Base-by-base conservation (phyloP, 2,797 vertebrate genomes). In the Cichlasoma orientale region DNA sequence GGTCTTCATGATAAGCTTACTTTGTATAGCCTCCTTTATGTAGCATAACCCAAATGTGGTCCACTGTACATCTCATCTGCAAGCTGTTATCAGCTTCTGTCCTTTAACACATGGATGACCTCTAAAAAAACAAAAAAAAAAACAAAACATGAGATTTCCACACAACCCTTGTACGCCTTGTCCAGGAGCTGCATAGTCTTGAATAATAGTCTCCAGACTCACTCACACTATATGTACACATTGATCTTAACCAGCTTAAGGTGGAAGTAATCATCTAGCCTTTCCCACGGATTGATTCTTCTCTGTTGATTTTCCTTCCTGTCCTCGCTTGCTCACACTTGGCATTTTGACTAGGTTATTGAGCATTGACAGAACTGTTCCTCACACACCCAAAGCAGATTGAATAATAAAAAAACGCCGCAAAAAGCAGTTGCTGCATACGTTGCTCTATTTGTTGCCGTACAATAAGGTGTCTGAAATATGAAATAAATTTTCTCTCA, bases 271-370 rank as follows among this genome's bases (percentile, higher is more conserved):
- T 93, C 89, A 84, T 78, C 52, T 87, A 75, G 77, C 84, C 74
- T 82, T 78, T 83, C 79, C 78, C 75, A 29, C 76, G 85, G 89
- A 92, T 93, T 89, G 91, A 94, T 93, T 89, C 85, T 78, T 56
- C 68, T 79, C 77, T 76, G 89, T 88, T 85, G 81, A 88, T 89
- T 89, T 79, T 80, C 73, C 56, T 77, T 83, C 77, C 82, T 83
- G 84, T 86, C 55, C 25, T 82, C 31, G 25, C 86, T 90, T 92
- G 89, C 88, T 79, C 82, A 57, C 21, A 57, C 80, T 80, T 86
- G 82, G 84, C 82, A 75, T 92, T 92, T 86, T 88, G 82, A 91
- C 88, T 80, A 66, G 87, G 86, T 92, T 90, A 89, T 85, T 71
- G 44, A 71, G 88, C 82, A 85, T 74, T 79, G 85, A 91, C 83